Percentiles rank a stretch among this genome's conserved stretches.
phyloP scores from a whole-genome alignment of 1,140 invertebrate species.

The Drosophila sp. region DNA sequence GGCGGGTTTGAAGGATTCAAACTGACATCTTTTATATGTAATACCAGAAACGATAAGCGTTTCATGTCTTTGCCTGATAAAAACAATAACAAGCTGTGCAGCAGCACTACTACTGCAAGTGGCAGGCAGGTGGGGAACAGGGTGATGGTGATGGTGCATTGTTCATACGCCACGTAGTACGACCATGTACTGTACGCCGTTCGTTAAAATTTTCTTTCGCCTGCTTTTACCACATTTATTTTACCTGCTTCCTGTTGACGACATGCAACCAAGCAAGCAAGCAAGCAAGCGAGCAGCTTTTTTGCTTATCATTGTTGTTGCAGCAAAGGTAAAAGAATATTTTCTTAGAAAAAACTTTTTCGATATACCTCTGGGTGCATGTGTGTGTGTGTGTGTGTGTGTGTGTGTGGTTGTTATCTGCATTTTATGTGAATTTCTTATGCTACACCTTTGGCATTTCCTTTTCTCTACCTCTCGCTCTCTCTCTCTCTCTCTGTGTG shows the following conservation, averaged over 20 bases:
- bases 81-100: constrained; percentile 66
- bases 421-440: constrained; percentile 46
- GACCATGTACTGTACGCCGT: constrained; percentile 10
- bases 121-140: constrained; percentile 8
- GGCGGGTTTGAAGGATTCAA: not conserved
- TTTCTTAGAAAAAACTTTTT: constrained; percentile 57
- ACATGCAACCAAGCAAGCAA: constrained; percentile 49
- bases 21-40: constrained; percentile 60
- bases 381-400: constrained; percentile 16
- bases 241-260: constrained; percentile 55
- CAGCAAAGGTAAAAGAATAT: constrained; percentile 51
- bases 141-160: constrained; percentile 51
- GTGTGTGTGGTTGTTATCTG: constrained; percentile 47
- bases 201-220: constrained; percentile 58
- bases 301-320: constrained; percentile 67
- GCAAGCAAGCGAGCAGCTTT: constrained; percentile 31
- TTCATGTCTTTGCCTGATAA: constrained; percentile 57
- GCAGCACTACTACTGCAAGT: constrained; percentile 15
- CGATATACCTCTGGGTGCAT: constrained; percentile 41
- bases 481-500: constrained; percentile 4
- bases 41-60: constrained; percentile 55
- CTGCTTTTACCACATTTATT: constrained; percentile 75
- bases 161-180: constrained; percentile 74
- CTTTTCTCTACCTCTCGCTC: constrained; percentile 16
- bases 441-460: constrained; percentile 49